Conservation (phyloP, 2,113 vertebrate genomes). For the Trichomycterus rosablanca region DNA sequence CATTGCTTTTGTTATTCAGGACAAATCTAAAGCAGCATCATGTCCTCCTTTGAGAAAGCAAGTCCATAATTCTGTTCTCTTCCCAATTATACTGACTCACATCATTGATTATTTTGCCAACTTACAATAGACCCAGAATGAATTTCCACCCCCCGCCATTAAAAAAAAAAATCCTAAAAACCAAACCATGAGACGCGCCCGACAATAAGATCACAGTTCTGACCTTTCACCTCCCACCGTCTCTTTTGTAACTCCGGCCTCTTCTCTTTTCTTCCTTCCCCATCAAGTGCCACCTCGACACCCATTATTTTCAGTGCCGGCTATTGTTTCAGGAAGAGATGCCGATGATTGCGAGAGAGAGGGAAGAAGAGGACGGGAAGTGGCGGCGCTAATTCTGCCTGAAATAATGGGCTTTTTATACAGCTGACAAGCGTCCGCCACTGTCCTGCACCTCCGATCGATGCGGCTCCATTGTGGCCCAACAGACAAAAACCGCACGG, state of each 20-base stretch:
- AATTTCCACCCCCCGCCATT: too few species aligned
- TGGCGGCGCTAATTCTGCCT: slow-evolving; percentile 63
- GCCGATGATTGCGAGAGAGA: slow-evolving; percentile 71
- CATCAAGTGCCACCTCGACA: slow-evolving; percentile 63
- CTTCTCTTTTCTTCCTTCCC: slow-evolving; percentile 60
- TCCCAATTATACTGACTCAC: slow-evolving; percentile 34
- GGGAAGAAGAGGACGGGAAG: slow-evolving; percentile 57
- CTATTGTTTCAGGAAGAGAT: slow-evolving; percentile 80
- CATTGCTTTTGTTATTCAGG: not conserved
- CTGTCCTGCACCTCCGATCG: slow-evolving; percentile 72
- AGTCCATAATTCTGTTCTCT: slow-evolving; percentile 1
- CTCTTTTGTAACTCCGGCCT: slow-evolving; percentile 62
- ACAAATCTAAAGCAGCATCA: not conserved
- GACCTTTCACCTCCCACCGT: slow-evolving; percentile 75
- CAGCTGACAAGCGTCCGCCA: slow-evolving; percentile 66
- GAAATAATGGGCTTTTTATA: slow-evolving; percentile 73
- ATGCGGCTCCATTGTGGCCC: slow-evolving; percentile 72
- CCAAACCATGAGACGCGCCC: slow-evolving; percentile 71
- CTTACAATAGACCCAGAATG: slow-evolving; percentile 30
- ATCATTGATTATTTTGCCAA: slow-evolving; percentile 56
- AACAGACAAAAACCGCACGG: slow-evolving; percentile 59
- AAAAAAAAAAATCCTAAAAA: too few species aligned
- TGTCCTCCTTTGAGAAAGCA: not conserved
- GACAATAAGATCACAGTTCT: slow-evolving; percentile 76
- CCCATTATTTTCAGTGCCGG: slow-evolving; percentile 65